Evolutionary conservation across 2,888 invertebrate genomes (phyloP).

Genomic region (Neoitamus cyanurus): DNA sequence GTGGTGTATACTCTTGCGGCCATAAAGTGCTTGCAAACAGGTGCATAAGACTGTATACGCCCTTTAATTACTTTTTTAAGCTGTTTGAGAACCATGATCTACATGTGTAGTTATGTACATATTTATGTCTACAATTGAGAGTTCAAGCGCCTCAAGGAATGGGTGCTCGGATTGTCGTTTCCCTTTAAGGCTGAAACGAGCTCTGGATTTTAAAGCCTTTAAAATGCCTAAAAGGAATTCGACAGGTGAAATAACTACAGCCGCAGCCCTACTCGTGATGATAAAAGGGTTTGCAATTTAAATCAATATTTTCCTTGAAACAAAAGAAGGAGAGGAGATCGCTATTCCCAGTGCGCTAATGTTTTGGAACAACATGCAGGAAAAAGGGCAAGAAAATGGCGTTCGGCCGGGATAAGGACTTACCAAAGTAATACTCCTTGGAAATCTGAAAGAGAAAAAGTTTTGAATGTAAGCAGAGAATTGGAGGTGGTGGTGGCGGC

Average conservation of each 20-base stretch:
- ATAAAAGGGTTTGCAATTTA: not conserved
- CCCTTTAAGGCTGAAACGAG: not conserved
- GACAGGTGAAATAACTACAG: not conserved
- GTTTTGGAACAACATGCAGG: not conserved
- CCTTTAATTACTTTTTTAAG: no score
- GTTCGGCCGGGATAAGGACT: conserved; percentile 23
- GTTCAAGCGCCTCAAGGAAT: not conserved
- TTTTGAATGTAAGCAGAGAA: not conserved
- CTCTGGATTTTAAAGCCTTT: not conserved
- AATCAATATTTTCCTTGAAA: not conserved
- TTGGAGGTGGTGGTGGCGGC: not conserved
- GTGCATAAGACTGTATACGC: no score
- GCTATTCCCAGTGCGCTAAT: not conserved
- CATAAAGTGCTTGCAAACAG: no score
- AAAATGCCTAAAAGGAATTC: not conserved
- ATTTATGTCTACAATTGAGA: no score
- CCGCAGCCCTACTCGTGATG: not conserved
- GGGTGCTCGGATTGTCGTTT: no score
- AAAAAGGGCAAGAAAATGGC: not conserved
- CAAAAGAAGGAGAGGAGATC: not conserved
- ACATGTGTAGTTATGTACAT: no score
- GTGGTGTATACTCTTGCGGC: no score
- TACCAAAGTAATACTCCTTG: conserved; percentile 49
- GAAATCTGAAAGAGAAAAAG: conserved; percentile 47
- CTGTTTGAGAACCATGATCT: no score